A percentile compares a stretch with the other conserved stretches of the same genome.
These are phyloP conservation scores for Drosophila incognita DNA, from an alignment of 2,888 invertebrate genomes.

Conservation along the genomic window DNA sequence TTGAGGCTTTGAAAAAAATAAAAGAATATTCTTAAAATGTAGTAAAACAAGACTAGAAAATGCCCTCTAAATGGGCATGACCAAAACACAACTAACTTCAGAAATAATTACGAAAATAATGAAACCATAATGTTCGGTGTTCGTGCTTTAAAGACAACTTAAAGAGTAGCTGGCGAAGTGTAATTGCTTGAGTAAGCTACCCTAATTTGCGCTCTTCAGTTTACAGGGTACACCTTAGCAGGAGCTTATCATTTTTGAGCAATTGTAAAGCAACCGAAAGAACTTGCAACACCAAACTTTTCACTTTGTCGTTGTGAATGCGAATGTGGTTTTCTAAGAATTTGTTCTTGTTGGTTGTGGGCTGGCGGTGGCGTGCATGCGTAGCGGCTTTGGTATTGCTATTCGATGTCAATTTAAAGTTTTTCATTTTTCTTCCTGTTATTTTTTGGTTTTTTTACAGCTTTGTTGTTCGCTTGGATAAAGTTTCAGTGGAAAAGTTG, in stretches of 20 bases:
- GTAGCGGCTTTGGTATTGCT: constrained; percentile 58
- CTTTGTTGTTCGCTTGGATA: constrained; percentile 27
- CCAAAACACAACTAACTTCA: background rate
- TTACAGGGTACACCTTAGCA: constrained; percentile 31
- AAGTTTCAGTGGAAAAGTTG: constrained; percentile 52
- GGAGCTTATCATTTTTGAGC: constrained; percentile 61
- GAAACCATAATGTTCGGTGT: background rate
- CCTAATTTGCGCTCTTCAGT: background rate
- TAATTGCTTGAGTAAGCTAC: background rate
- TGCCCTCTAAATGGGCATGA: background rate
- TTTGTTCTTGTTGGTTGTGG: constrained; percentile 13
- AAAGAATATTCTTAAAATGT: background rate
- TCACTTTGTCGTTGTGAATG: constrained; percentile 68
- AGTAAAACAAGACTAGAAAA: background rate
- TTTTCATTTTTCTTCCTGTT: constrained; percentile 45
- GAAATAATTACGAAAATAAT: background rate
- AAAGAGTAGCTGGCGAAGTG: background rate
- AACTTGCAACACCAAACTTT: constrained; percentile 57
- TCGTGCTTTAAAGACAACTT: background rate
- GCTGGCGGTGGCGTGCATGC: constrained; percentile 34
- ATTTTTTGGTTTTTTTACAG: background rate
- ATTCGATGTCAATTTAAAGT: constrained; percentile 81
- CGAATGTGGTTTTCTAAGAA: constrained; percentile 45
- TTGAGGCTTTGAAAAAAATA: constrained; percentile 12
- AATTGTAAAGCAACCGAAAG: constrained; percentile 35